A percentile compares a stretch with the other conserved stretches of the same genome.
Evolutionary conservation across 1,140 invertebrate genomes (phyloP).

Genomic region (Samia ricini): DNA sequence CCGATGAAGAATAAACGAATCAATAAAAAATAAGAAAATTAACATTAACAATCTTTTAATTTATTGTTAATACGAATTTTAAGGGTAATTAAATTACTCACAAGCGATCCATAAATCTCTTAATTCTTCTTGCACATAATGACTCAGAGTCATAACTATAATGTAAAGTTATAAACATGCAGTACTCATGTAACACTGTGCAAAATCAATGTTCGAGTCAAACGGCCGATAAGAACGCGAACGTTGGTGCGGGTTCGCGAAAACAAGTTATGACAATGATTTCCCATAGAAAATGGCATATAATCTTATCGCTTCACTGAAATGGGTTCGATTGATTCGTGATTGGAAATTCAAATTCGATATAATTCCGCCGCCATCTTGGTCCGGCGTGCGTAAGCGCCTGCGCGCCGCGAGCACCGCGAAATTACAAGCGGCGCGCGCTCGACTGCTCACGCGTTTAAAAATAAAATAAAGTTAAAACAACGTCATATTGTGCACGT

Average conservation of each 20-base stretch:
- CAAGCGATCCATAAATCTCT: constrained; percentile 36
- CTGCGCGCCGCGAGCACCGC: constrained; percentile 69
- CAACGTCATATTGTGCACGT: constrained; percentile 74
- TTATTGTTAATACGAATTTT: not conserved
- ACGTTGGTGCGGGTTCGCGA: constrained; percentile 13
- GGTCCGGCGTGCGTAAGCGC: constrained; percentile 64
- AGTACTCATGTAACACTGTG: constrained; percentile 34
- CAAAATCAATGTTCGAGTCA: constrained; percentile 34
- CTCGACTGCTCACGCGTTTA: constrained; percentile 62
- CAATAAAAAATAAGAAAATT: not conserved
- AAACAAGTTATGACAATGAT: constrained; percentile 24
- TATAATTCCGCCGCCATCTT: constrained; percentile 57
- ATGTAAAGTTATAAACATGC: constrained; percentile 37
- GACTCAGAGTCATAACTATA: constrained; percentile 34
- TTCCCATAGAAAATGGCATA: constrained; percentile 26
- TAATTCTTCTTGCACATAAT: constrained; percentile 38
- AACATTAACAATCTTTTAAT: not conserved
- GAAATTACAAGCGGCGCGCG: constrained; percentile 71
- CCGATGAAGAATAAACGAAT: not conserved
- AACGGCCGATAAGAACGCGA: constrained; percentile 26
- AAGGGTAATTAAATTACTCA: constrained; percentile 28
- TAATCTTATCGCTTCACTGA: constrained; percentile 22
- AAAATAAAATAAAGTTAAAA: constrained; percentile 77
- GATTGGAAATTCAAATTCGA: constrained; percentile 35
- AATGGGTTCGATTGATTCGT: constrained; percentile 19